A percentile compares a stretch with the other conserved stretches of the same genome.
phyloP scores from a whole-genome alignment of 2,113 vertebrate species.

The Macquaria ambigua region DNA sequence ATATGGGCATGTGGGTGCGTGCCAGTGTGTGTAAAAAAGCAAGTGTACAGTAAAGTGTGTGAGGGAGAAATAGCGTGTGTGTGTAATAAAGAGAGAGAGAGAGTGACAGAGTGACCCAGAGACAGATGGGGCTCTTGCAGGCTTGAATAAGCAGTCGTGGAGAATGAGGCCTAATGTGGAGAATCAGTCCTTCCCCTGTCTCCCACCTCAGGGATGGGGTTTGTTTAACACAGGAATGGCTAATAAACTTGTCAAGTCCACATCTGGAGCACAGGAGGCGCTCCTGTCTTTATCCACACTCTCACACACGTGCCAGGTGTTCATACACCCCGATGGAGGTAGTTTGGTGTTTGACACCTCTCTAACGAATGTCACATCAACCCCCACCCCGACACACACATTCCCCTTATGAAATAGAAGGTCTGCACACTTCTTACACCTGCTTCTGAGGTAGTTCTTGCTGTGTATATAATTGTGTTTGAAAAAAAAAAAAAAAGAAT shows the following conservation, averaged over 20 bases:
- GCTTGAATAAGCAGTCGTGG: constrained; percentile 79
- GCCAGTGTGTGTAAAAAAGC: constrained; percentile 35
- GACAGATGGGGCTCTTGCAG: constrained; percentile 80
- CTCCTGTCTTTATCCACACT: constrained; percentile 41
- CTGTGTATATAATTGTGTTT: neutral
- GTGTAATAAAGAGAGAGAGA: constrained; percentile 8
- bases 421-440: neutral
- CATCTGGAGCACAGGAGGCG: constrained; percentile 75
- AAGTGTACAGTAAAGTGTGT: constrained; percentile 25
- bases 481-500: neutral
- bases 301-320: constrained; percentile 64
- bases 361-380: constrained; percentile 29
- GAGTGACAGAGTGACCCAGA: constrained; percentile 41
- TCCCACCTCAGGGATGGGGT: constrained; percentile 56
- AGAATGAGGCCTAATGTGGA: constrained; percentile 77
- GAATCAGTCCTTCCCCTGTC: constrained; percentile 69
- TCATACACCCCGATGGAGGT: constrained; percentile 41
- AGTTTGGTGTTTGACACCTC: constrained; percentile 60
- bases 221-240: constrained; percentile 76
- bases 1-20: constrained; percentile 26
- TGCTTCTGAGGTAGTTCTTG: constrained; percentile 12
- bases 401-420: neutral
- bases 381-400: constrained; percentile 11
- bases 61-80: constrained; percentile 10
- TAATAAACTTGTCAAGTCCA: constrained; percentile 79